phyloP scores from a whole-genome alignment of 2,888 invertebrate species.

The Brenthis hecate region DNA sequence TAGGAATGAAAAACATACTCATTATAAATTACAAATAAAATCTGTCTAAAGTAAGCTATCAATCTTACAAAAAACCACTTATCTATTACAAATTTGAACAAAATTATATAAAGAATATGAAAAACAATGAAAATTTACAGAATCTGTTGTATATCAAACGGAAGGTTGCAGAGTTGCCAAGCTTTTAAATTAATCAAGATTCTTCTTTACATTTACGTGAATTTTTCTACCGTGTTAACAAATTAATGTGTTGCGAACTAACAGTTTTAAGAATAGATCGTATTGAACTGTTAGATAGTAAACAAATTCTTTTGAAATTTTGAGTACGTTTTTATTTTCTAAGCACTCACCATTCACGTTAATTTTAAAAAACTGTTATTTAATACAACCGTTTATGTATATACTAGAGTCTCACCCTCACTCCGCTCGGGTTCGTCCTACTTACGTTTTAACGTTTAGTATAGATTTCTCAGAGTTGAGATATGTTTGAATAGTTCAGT shows the following conservation, averaged over 20 bases:
- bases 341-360: too few species aligned
- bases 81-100: slow-evolving; percentile 11
- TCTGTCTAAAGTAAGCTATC: neutral
- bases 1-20: too few species aligned
- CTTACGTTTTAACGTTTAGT: too few species aligned
- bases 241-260: neutral
- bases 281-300: neutral
- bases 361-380: too few species aligned
- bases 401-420: too few species aligned
- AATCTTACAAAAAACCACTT: neutral
- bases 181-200: slow-evolving; percentile 6
- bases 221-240: neutral
- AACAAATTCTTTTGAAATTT: too few species aligned
- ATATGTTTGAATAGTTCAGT: too few species aligned
- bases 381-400: too few species aligned
- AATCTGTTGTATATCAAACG: slow-evolving; percentile 12
- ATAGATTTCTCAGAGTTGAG: too few species aligned
- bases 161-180: neutral
- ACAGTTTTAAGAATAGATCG: neutral
- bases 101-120: slow-evolving; percentile 10
- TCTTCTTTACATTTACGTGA: neutral
- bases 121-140: slow-evolving; percentile 22
- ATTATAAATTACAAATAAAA: too few species aligned
- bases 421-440: too few species aligned
- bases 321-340: too few species aligned